Conservation (phyloP, 2,797 vertebrate genomes). For the Hippopotamyrus pictus region DNA sequence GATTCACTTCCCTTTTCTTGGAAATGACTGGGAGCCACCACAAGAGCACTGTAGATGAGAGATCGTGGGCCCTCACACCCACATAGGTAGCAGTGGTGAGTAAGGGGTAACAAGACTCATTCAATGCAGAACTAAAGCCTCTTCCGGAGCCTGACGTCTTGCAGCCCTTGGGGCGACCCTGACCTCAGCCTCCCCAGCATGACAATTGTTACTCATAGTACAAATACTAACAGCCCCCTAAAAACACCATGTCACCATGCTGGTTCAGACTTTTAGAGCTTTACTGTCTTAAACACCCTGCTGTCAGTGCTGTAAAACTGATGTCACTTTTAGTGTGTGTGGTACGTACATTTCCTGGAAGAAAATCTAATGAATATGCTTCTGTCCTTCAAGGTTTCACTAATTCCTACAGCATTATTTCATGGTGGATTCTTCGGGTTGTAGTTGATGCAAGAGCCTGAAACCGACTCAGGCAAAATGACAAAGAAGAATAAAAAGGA, state of each 20-base stretch:
- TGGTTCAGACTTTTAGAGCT: not conserved
- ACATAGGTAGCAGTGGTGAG: not conserved
- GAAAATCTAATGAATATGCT: not conserved
- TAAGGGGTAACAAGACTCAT: not conserved
- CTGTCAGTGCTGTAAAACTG: not conserved
- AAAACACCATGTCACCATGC: not conserved
- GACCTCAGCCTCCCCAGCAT: not conserved
- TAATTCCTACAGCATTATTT: not conserved
- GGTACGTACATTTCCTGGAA: not conserved
- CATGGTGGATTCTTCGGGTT: not conserved
- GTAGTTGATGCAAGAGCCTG: not conserved
- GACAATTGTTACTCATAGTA: not conserved
- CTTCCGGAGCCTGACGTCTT: not conserved
- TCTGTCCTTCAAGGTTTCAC: not conserved
- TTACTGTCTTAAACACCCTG: not conserved
- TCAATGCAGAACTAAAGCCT: not conserved
- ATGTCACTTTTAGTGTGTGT: not conserved
- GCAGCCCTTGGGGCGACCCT: not conserved
- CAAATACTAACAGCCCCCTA: not conserved
- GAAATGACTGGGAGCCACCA: not conserved
- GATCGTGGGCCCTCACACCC: not conserved
- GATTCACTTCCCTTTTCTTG: not conserved
- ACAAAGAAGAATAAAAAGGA: not conserved
- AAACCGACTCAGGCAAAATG: not conserved
- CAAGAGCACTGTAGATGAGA: not conserved